phyloP scores from a whole-genome alignment of 2,797 vertebrate species.

The Dromococcyx pavoninus region DNA sequence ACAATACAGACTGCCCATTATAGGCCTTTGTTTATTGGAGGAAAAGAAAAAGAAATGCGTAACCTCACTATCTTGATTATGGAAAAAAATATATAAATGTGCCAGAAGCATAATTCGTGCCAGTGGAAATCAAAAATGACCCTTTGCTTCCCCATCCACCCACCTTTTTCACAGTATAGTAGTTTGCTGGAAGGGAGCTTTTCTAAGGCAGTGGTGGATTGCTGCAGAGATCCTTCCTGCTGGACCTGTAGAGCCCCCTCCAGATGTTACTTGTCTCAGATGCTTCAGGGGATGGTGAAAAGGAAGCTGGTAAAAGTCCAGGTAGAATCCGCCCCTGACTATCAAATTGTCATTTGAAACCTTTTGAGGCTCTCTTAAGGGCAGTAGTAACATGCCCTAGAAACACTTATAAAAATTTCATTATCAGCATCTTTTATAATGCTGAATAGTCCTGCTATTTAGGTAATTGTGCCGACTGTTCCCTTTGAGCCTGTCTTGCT shows the following conservation, averaged over 20 bases:
- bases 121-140: slow-evolving; percentile 39
- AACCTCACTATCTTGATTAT: slow-evolving; percentile 29
- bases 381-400: neutral
- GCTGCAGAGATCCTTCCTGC: neutral
- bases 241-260: neutral
- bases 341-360: neutral
- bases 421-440: neutral
- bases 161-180: neutral
- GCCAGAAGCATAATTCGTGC: slow-evolving; percentile 4
- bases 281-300: neutral
- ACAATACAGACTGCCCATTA: neutral
- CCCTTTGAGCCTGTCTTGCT: neutral
- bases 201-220: neutral
- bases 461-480: neutral
- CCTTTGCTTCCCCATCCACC: slow-evolving; percentile 29
- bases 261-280: rapidly evolving
- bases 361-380: neutral
- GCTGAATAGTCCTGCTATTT: neutral
- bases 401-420: rapidly evolving
- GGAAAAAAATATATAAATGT: neutral
- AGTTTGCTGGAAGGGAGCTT: neutral
- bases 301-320: neutral
- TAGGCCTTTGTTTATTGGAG: slow-evolving; percentile 9
- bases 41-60: neutral
- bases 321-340: neutral